Conservation (phyloP, 2,797 vertebrate genomes). For the Acomys russatus region DNA sequence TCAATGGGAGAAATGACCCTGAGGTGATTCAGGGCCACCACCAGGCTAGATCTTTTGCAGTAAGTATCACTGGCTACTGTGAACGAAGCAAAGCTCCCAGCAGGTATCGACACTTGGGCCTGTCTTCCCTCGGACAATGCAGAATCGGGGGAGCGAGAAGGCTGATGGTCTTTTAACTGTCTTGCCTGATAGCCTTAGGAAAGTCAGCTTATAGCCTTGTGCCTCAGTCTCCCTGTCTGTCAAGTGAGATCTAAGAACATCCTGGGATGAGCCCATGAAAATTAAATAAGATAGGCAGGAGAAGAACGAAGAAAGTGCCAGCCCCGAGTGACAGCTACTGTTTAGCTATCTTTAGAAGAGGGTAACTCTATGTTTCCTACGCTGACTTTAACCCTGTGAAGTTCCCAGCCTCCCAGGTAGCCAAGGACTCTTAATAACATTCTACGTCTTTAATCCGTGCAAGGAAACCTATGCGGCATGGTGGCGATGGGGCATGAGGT, state of each 20-base stretch:
- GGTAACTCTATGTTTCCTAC: background rate
- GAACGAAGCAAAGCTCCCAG: background rate
- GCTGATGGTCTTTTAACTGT: background rate
- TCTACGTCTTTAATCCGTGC: background rate
- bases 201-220: background rate
- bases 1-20: background rate
- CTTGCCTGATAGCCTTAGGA: background rate
- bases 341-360: background rate
- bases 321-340: background rate
- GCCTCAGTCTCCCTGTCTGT: background rate
- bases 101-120: background rate
- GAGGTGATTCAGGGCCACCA: background rate
- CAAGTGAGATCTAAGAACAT: background rate
- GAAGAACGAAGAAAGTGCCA: background rate
- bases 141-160: background rate
- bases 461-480: background rate
- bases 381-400: background rate
- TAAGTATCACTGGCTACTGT: background rate
- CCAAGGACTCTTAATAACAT: background rate
- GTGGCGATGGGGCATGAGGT: background rate
- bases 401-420: background rate
- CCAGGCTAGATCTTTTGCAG: background rate
- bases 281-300: background rate
- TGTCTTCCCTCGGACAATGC: background rate
- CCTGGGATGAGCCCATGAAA: background rate